These are phyloP conservation scores for Hydroisotoma schaefferi DNA, from an alignment of 2,888 invertebrate species.

Conservation along the genomic window DNA sequence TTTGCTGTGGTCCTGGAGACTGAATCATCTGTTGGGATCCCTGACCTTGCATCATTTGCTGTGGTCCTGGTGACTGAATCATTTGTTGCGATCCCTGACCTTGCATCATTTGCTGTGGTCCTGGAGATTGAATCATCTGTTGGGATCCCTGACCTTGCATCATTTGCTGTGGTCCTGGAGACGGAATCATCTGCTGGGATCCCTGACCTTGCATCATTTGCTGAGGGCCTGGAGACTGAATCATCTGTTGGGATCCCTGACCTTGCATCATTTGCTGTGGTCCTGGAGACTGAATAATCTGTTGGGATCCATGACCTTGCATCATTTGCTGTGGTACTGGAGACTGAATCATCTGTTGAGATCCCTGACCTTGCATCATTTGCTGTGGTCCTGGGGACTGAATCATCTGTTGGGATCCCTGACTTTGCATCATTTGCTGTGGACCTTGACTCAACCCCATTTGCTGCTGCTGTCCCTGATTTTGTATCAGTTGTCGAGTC, in stretches of 20 bases:
- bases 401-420: neutral
- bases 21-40: slow-evolving; percentile 6
- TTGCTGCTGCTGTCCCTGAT: neutral
- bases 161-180: slow-evolving; percentile 1
- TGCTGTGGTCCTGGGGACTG: slow-evolving; percentile 11
- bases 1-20: slow-evolving; percentile 6
- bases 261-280: slow-evolving; percentile 13
- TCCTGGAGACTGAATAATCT: slow-evolving; percentile 2
- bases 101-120: slow-evolving; percentile 15
- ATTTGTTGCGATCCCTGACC: slow-evolving; percentile 24
- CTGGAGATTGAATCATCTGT: slow-evolving; percentile 1
- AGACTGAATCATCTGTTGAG: slow-evolving; percentile 20
- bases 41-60: slow-evolving; percentile 4
- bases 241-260: slow-evolving; percentile 10
- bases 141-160: neutral
- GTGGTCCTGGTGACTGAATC: slow-evolving; percentile 13
- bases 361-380: slow-evolving; percentile 8
- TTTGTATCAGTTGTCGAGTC: slow-evolving; percentile 8
- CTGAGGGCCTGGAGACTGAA: slow-evolving; percentile 20
- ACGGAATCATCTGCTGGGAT: slow-evolving; percentile 5
- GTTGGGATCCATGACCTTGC: neutral
- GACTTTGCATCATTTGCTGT: slow-evolving; percentile 15
- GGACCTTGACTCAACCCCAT: neutral
- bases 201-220: slow-evolving; percentile 24
- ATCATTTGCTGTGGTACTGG: neutral